A percentile compares a stretch with the other conserved stretches of the same genome.
These are phyloP conservation scores for Zoanthus sansibaricus DNA, from an alignment of 92 coral and sea anemone genomes.

Conservation along the genomic window DNA sequence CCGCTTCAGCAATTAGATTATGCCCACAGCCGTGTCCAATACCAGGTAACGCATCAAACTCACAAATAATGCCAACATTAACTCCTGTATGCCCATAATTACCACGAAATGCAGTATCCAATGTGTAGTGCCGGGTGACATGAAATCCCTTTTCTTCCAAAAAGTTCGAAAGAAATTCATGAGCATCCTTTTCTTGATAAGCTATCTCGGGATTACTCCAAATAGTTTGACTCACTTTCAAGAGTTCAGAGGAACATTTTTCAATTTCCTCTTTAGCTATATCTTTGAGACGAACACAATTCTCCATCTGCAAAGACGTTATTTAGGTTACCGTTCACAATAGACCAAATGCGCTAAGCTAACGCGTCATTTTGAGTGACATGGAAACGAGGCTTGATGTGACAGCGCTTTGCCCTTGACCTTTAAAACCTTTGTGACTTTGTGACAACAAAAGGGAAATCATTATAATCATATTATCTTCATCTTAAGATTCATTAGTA, in stretches of 20 bases:
- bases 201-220: conserved; percentile 25
- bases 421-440: too few relatives aligned
- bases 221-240: neutral
- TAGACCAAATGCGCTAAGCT: too few relatives aligned
- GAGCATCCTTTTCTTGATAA: conserved; percentile 8
- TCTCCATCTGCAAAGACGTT: neutral
- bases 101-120: conserved; percentile 24
- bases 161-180: conserved; percentile 17
- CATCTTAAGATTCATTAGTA: neutral
- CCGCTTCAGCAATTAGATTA: conserved; percentile 92
- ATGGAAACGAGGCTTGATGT: too few relatives aligned
- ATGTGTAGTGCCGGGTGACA: neutral
- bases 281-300: neutral
- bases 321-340: neutral
- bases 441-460: conserved; percentile 10
- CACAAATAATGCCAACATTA: conserved; percentile 85
- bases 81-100: neutral
- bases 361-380: too few relatives aligned
- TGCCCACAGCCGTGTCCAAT: conserved; percentile 99
- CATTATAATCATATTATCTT: neutral
- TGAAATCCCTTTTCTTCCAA: conserved; percentile 7
- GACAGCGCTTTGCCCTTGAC: too few relatives aligned
- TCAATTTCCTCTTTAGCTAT: conserved; percentile 6
- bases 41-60: conserved; percentile 92
- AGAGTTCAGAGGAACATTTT: neutral